Evolutionary conservation across 2,797 vertebrate genomes (phyloP).

Genomic region (Anguilla pacifica): DNA sequence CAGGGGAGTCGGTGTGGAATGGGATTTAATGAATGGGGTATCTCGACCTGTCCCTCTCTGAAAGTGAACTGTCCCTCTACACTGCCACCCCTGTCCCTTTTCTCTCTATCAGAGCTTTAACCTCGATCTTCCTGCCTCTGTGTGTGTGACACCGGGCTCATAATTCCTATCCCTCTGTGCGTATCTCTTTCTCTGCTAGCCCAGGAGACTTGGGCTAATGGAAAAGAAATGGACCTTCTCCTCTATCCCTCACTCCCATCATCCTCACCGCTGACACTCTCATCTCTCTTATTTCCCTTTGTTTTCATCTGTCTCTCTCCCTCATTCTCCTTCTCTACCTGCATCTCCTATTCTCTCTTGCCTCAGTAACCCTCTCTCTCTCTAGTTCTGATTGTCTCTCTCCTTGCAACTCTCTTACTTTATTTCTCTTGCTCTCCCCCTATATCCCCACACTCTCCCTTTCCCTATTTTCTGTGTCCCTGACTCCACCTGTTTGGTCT

Average conservation of each 20-base stretch:
- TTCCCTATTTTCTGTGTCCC: background rate
- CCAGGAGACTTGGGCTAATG: constrained; percentile 46
- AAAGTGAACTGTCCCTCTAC: background rate
- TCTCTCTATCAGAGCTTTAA: background rate
- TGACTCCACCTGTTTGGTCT: background rate
- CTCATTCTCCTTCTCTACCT: constrained; percentile 24
- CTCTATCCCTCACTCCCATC: background rate
- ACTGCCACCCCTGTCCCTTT: background rate
- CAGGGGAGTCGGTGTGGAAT: background rate
- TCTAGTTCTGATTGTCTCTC: background rate
- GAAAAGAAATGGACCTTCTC: constrained; percentile 5
- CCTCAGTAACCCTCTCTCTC: background rate
- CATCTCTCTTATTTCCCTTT: background rate
- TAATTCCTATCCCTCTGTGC: constrained; percentile 48
- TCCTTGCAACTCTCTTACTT: background rate
- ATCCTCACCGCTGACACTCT: background rate
- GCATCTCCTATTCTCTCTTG: constrained; percentile 1
- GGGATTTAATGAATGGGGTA: too few relatives aligned
- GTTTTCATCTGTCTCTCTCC: constrained; percentile 38
- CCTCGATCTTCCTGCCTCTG: constrained; percentile 29
- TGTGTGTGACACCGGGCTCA: constrained; percentile 5
- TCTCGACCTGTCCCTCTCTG: background rate
- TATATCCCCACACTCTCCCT: background rate
- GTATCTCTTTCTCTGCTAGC: constrained; percentile 63
- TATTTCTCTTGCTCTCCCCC: background rate